Base-by-base conservation (phyloP, 1,140 invertebrate species). In the Drosophila lini region DNA sequence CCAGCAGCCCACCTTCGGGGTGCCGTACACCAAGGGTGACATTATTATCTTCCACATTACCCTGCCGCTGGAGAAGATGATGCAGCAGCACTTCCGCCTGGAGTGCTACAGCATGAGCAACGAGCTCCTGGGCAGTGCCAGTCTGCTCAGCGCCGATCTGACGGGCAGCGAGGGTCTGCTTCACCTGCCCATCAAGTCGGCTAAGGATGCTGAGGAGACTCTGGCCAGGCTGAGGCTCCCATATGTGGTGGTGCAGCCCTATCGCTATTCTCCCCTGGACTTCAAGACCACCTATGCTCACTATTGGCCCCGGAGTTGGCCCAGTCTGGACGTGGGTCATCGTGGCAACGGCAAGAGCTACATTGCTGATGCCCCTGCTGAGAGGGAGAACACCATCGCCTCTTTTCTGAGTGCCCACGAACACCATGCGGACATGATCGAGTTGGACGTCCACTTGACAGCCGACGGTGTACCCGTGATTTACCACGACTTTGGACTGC, bases 381-480 rank as follows among this genome's bases (percentile, higher is more conserved):
- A 98, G 63, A 94, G 97, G 67, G 98, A 99, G 94, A 99, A 99
- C 92, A 98, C 98, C 6, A 95, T 99, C 61, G 97, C 97, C 32
- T 98, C 98, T 8, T 94, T 99, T 71, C 96, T 97, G 90, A 96
- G 96, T 74, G 98, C 98, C 57, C 96, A 96, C 59, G 94, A 95
- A 59, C 96, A 96, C 92, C 97, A 98, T 60, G 97, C 97, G 45
- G 98, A 99, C 90, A 97, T 98, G 94, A 96, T 99, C 19, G 98
- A 99, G 93, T 97, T 99, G 94, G 98, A 99, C 93, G 97, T 99
- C 25, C 97, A 98, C 91, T 93, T 99, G 38, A 98, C 97, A 53
- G 98, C 98, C 93, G 98, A 99, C 92, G 94, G 96, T 65, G 94
- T 98, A 74, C 98, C 98, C 13, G 97, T 99, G 45, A 96, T 99